phyloP scores from a whole-genome alignment of 2,797 vertebrate species.

The Rhynchotus rufescens region DNA sequence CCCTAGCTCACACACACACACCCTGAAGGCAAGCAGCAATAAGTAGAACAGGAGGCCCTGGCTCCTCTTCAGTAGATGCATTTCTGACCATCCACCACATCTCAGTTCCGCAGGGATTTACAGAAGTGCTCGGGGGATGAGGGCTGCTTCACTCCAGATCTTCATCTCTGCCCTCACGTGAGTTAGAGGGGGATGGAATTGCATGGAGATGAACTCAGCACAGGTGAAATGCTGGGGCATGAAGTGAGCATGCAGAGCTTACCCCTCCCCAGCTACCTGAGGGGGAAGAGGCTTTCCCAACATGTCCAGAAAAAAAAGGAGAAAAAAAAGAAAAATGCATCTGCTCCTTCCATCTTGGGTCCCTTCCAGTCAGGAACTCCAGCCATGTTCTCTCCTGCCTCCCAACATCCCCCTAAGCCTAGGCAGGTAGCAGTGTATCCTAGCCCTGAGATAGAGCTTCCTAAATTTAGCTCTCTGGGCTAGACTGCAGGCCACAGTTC shows the following conservation, averaged over 20 bases:
- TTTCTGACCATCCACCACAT: conserved; percentile 56
- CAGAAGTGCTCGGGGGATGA: conserved; percentile 55
- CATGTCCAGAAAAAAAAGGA: background rate
- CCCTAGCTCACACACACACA: conserved; percentile 29
- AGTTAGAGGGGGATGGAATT: conserved; percentile 35
- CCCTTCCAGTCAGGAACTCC: background rate
- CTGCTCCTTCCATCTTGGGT: background rate
- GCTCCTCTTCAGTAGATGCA: conserved; percentile 59
- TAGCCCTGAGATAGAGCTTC: background rate
- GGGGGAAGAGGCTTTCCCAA: background rate
- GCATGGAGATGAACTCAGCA: conserved; percentile 59
- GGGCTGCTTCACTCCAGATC: conserved; percentile 74
- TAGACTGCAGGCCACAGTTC: background rate
- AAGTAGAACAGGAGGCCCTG: conserved; percentile 45
- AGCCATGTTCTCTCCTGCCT: background rate
- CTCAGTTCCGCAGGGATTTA: conserved; percentile 66
- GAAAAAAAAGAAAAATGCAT: background rate
- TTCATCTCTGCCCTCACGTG: conserved; percentile 73
- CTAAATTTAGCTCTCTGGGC: background rate
- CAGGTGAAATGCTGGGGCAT: conserved; percentile 75
- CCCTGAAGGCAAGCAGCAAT: conserved; percentile 22
- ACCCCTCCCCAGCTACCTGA: background rate
- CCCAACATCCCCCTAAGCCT: background rate
- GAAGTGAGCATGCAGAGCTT: conserved; percentile 61
- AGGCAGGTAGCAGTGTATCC: background rate